These are phyloP conservation scores for Acanthococcus lagerstroemiae DNA, from an alignment of 2,888 invertebrate genomes.

Conservation along the genomic window DNA sequence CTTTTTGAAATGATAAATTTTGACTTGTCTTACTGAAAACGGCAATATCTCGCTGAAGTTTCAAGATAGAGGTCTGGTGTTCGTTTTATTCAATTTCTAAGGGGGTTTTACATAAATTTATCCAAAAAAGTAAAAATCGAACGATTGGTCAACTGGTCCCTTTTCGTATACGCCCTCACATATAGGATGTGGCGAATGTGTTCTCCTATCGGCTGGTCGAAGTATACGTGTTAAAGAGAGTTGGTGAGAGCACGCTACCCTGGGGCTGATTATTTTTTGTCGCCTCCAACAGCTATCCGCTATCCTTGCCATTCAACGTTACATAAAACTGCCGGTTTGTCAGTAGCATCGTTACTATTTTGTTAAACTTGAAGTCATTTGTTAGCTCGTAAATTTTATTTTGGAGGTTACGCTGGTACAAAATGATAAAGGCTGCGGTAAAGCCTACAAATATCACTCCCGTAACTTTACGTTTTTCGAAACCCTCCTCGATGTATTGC, in stretches of 20 bases:
- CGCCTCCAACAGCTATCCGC: conserved; percentile 4
- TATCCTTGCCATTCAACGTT: conserved; percentile 4
- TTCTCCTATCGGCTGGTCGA: conserved; percentile 21
- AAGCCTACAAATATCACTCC: not conserved
- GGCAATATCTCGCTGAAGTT: no score
- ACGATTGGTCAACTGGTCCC: no score
- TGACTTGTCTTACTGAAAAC: no score
- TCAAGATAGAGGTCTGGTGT: no score
- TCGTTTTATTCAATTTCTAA: no score
- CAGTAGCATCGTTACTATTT: conserved; percentile 10
- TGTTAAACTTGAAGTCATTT: conserved; percentile 7
- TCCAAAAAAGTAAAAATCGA: no score
- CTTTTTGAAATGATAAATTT: no score
- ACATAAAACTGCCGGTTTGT: conserved; percentile 19
- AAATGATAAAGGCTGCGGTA: not conserved
- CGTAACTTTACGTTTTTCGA: not conserved
- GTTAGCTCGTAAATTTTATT: conserved; percentile 13
- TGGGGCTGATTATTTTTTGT: conserved; percentile 21
- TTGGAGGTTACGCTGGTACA: not conserved
- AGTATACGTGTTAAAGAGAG: conserved; percentile 19
- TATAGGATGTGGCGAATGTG: conserved; percentile 9
- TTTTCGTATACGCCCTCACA: no score
- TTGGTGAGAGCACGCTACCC: conserved; percentile 25
- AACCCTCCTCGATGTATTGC: not conserved
- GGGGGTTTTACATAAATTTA: no score